Base-by-base conservation (phyloP, 2,888 invertebrate genomes). In the Acrocera orbiculus region DNA sequence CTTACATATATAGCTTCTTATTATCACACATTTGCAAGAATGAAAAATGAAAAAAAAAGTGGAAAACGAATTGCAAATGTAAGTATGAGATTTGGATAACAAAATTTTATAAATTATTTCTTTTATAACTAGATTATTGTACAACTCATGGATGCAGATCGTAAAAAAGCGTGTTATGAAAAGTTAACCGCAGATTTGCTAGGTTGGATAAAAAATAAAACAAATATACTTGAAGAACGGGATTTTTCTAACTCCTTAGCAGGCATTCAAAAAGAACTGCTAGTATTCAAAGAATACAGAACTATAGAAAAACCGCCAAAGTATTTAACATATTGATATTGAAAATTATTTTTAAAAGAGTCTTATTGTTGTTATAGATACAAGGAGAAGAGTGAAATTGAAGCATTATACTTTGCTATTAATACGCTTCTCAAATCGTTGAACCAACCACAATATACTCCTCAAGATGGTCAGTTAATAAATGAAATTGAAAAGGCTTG, bases 1-100 rank as follows among this genome's bases (percentile, higher is more conserved):
- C 86, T 98, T 67, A 98, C 96, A 15, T 98, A 98, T 57, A 93
- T 98, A 23, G 95, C 96, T 3, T 90, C 92, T 11, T 96, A 95
- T 64, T 98, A 98, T 63, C 96, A 98, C 64, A 93, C 95, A 36
- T 98, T 98, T 66, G 95, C 96, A 27, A 73, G 93, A 46, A 93
- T 96, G 90, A 96, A 95, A 69, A 92, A 87, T 54, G 96, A 96
- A 55, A 85, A 89, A 66, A 96, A 95, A 58, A 93, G 93, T 46
- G 95, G 95, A 20, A 76, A 89, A 49, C 72, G 96, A 54, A 95
- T 98, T 52, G 95, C 93, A 25, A 98, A 96, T 63, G 92, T 92
- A 58, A 69, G 70, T 61, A 19, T 19, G 19, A 19, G 19, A 19
- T 19, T 5, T 19, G 5, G 5, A 6, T 19, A 6, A 19, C 19